These are phyloP conservation scores for Andrena marginata DNA, from an alignment of 2,888 invertebrate species.

Conservation along the genomic window DNA sequence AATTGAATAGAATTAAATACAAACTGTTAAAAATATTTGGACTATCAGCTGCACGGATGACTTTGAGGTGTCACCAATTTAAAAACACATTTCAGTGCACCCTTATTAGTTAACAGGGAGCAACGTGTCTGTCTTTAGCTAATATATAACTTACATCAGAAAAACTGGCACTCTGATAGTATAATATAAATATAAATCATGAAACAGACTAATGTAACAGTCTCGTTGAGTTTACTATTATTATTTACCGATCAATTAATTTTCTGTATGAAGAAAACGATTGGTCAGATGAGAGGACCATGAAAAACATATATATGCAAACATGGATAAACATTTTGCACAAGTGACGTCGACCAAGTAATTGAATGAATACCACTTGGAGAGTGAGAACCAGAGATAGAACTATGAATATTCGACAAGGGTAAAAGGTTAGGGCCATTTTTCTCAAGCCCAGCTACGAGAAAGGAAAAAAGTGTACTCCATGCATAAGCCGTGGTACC, in stretches of 20 bases:
- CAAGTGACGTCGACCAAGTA: neutral
- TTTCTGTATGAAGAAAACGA: neutral
- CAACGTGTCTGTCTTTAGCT: neutral
- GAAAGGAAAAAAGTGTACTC: constrained; percentile 82
- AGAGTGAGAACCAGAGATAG: neutral
- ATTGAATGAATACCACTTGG: neutral
- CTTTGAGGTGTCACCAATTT: too few species aligned
- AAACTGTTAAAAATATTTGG: neutral
- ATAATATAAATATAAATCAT: neutral
- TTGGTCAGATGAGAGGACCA: too few species aligned
- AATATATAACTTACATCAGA: neutral
- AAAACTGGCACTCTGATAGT: too few species aligned
- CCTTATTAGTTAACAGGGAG: too few species aligned
- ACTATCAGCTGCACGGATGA: too few species aligned
- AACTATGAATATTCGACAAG: neutral
- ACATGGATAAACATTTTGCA: neutral
- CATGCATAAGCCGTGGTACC: constrained; percentile 91
- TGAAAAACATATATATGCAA: too few species aligned
- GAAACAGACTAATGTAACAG: neutral
- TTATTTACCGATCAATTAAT: neutral
- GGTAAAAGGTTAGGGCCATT: constrained; percentile 57
- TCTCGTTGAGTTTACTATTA: neutral
- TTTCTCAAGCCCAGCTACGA: constrained; percentile 60
- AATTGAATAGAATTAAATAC: neutral
- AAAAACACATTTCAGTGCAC: neutral